These are phyloP conservation scores for Thamnophis sirtalis DNA, from an alignment of 2,113 vertebrate genomes.

Conservation along the genomic window DNA sequence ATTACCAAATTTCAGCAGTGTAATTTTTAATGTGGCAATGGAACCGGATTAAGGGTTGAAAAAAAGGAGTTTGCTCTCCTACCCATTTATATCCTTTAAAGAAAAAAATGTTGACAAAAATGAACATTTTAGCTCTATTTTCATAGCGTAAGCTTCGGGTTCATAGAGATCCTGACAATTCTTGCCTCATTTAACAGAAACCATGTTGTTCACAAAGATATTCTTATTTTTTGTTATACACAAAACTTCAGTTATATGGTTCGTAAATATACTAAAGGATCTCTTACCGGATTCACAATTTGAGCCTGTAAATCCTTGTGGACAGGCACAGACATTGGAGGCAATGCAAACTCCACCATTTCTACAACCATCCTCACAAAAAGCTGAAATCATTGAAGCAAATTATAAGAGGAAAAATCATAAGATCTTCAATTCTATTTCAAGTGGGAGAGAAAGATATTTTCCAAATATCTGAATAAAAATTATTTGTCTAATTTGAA, in stretches of 20 bases:
- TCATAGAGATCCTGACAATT: background rate
- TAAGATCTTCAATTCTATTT: background rate
- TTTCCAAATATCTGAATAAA: background rate
- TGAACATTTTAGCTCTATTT: background rate
- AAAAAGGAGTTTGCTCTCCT: background rate
- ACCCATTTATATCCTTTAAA: background rate
- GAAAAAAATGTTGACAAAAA: background rate
- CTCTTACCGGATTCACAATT: constrained; percentile 92
- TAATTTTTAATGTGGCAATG: background rate
- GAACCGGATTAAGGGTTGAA: background rate
- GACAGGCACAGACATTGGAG: constrained; percentile 90
- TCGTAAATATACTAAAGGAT: constrained; percentile 23
- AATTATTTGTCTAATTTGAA: background rate
- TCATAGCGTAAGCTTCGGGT: background rate
- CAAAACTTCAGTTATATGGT: background rate
- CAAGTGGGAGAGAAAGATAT: background rate
- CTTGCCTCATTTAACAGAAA: background rate
- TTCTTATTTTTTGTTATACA: background rate
- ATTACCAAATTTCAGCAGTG: background rate
- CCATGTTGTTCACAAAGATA: background rate
- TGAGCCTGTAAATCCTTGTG: constrained; percentile 91
- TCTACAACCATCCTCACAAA: constrained; percentile 91
- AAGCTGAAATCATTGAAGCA: constrained; percentile 76
- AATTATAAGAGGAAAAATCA: background rate
- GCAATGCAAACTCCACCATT: constrained; percentile 92